phyloP scores from a whole-genome alignment of 2,888 invertebrate genomes.

The Urechis unicinctus region DNA sequence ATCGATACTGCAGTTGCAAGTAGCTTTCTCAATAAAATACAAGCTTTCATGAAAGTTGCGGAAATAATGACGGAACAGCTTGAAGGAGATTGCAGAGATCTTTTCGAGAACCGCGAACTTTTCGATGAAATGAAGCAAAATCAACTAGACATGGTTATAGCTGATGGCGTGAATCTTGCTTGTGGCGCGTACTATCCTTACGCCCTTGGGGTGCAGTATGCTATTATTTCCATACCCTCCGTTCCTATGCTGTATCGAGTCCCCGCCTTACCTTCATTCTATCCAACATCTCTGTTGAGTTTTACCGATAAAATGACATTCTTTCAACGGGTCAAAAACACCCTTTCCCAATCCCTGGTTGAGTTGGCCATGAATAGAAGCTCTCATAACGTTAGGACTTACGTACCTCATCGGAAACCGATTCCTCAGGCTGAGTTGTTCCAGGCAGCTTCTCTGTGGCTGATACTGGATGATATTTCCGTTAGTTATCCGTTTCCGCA shows the following conservation, averaged over 20 bases:
- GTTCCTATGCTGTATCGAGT: neutral
- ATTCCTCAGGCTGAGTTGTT: neutral
- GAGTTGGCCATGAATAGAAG: neutral
- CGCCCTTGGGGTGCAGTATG: neutral
- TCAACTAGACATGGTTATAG: neutral
- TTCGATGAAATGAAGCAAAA: neutral
- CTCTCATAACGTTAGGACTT: neutral
- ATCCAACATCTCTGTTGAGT: neutral
- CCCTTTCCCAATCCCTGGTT: neutral
- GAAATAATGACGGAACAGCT: neutral
- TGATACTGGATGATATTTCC: neutral
- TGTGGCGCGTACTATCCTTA: neutral
- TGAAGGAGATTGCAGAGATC: neutral
- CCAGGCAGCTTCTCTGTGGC: neutral
- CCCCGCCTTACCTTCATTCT: neutral
- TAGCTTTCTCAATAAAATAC: neutral
- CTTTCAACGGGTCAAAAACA: neutral
- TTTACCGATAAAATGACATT: neutral
- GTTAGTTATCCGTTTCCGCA: neutral
- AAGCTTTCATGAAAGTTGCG: neutral
- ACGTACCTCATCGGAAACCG: neutral
- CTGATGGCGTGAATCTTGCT: neutral
- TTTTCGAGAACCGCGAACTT: neutral
- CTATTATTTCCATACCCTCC: neutral
- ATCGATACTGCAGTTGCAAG: neutral